Evolutionary conservation across 37 sponge, comb jelly and placozoan species (phyloP).

Genomic region (Halisarca cf. caerulea): DNA sequence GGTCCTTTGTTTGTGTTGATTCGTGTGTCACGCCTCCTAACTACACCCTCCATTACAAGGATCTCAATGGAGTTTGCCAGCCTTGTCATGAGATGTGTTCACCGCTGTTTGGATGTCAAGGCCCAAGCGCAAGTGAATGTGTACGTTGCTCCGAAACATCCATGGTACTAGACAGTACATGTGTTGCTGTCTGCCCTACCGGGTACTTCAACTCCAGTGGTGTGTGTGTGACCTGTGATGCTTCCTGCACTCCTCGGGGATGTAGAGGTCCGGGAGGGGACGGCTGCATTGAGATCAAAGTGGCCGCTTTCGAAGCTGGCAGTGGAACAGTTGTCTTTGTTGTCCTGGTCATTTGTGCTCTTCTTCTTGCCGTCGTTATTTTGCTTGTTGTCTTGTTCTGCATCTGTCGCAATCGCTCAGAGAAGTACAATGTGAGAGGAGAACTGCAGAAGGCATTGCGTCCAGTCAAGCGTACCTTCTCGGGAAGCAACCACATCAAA

Average conservation of each 20-base stretch:
- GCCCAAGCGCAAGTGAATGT: constrained; percentile 61
- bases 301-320: constrained; percentile 60
- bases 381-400: constrained; percentile 26
- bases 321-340: constrained; percentile 47
- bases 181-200: constrained; percentile 36
- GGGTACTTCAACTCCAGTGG: constrained; percentile 7
- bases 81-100: constrained; percentile 55
- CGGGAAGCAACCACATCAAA: neutral
- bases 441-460: neutral
- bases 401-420: neutral
- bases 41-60: constrained; percentile 3
- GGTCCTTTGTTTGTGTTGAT: constrained; percentile 31
- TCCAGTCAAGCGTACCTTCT: neutral
- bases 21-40: constrained; percentile 29
- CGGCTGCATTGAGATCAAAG: constrained; percentile 29
- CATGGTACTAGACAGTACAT: constrained; percentile 8
- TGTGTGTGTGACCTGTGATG: constrained; percentile 46
- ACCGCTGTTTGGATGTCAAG: constrained; percentile 42
- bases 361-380: constrained; percentile 22
- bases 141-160: constrained; percentile 26
- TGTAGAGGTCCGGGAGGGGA: constrained; percentile 42
- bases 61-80: constrained; percentile 37
- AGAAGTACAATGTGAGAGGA: neutral
- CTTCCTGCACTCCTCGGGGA: constrained; percentile 47
- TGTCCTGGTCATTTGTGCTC: constrained; percentile 34